These are phyloP conservation scores for Dendrolimus pini DNA, from an alignment of 2,888 invertebrate species.

Conservation along the genomic window DNA sequence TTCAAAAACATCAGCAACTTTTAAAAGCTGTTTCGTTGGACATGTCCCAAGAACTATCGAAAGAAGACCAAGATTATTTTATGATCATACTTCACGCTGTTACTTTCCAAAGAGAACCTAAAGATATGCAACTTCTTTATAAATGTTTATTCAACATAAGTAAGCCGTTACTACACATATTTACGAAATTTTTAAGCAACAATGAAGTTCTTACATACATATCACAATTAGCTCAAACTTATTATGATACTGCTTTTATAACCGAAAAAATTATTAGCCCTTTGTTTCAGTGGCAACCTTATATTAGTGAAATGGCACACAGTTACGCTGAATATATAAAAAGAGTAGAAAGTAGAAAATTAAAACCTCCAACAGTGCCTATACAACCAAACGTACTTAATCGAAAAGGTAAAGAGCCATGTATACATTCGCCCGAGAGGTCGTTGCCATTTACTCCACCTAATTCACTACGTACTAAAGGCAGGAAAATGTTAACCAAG, in stretches of 20 bases:
- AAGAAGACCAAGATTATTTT: slow-evolving; percentile 51
- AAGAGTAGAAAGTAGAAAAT: slow-evolving; percentile 40
- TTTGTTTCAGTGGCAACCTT: slow-evolving; percentile 63
- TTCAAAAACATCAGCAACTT: slow-evolving; percentile 48
- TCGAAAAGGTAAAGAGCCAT: slow-evolving; percentile 31
- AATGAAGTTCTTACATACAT: slow-evolving; percentile 60
- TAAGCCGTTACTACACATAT: slow-evolving; percentile 41
- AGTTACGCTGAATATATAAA: slow-evolving; percentile 46
- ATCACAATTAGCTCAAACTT: slow-evolving; percentile 57
- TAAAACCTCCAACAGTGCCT: slow-evolving; percentile 49
- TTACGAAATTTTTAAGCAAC: slow-evolving; percentile 58
- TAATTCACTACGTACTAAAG: slow-evolving; percentile 35
- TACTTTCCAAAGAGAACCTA: slow-evolving; percentile 45
- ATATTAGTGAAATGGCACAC: slow-evolving; percentile 56
- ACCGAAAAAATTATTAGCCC: slow-evolving; percentile 67
- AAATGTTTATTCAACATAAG: slow-evolving; percentile 63
- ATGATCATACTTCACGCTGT: slow-evolving; percentile 49
- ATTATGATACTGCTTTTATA: slow-evolving; percentile 69
- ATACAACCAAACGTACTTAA: slow-evolving; percentile 49
- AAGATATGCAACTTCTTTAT: slow-evolving; percentile 43
- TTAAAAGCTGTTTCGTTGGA: slow-evolving; percentile 37
- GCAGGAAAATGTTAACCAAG: slow-evolving; percentile 52
- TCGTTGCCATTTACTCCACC: slow-evolving; percentile 36
- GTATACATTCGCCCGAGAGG: slow-evolving; percentile 6
- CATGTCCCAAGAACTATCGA: slow-evolving; percentile 39